Evolutionary conservation across 2,113 vertebrate species (phyloP).

Genomic region (Rhinolophus sinicus): DNA sequence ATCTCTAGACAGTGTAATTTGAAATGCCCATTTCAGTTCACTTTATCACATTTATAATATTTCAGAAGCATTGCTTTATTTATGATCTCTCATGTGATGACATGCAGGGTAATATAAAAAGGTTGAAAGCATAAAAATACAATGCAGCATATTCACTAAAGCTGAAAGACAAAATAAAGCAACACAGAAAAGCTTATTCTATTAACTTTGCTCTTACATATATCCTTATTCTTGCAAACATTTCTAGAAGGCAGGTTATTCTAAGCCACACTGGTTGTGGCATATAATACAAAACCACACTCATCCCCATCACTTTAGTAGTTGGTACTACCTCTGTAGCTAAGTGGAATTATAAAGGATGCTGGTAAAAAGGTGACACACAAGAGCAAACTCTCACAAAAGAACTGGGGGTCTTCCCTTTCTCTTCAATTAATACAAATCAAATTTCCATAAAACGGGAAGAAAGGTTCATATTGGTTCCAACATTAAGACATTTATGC

Average conservation of each 20-base stretch:
- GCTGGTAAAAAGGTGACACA: neutral
- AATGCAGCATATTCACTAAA: slow-evolving; percentile 21
- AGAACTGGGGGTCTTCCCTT: neutral
- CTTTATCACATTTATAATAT: slow-evolving; percentile 69
- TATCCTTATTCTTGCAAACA: neutral
- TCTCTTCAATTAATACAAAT: neutral
- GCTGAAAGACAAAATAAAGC: slow-evolving; percentile 56
- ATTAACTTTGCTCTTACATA: slow-evolving; percentile 43
- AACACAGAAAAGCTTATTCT: neutral
- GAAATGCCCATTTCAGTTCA: slow-evolving; percentile 75
- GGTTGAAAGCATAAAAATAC: slow-evolving; percentile 17
- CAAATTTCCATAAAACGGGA: neutral
- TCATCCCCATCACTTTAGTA: neutral
- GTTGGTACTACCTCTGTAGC: neutral
- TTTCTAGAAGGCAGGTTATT: neutral
- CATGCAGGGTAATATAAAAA: neutral
- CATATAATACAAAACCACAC: neutral
- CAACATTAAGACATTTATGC: neutral
- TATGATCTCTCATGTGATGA: slow-evolving; percentile 63
- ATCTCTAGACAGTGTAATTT: slow-evolving; percentile 73
- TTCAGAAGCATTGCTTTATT: slow-evolving; percentile 67
- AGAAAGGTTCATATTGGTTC: neutral
- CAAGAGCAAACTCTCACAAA: neutral
- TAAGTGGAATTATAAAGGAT: neutral
- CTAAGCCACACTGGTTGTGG: neutral